A percentile compares a stretch with the other conserved stretches of the same genome.
Conservation (phyloP, 2,113 vertebrate species). For the Andinoacara biseriatus region DNA sequence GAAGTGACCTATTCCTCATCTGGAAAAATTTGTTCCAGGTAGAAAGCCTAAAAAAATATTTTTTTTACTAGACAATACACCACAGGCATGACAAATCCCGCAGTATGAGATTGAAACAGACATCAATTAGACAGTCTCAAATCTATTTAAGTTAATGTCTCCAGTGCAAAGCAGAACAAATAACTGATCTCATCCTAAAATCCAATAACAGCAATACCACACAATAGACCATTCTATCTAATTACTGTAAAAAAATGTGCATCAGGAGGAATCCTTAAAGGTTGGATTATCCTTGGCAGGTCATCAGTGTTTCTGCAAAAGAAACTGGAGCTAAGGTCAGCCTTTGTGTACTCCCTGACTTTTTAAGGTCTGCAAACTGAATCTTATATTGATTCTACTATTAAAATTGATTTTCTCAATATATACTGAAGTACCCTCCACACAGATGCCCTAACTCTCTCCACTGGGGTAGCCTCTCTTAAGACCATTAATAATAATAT, state of each 20-base stretch:
- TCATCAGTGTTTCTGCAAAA: slow-evolving; percentile 53
- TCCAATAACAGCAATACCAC: background rate
- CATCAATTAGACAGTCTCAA: slow-evolving; percentile 6
- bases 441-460: slow-evolving; percentile 35
- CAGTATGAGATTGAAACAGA: slow-evolving; percentile 13
- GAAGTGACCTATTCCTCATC: background rate
- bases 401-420: slow-evolving; percentile 76
- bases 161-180: slow-evolving; percentile 22
- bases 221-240: slow-evolving; percentile 48
- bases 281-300: slow-evolving; percentile 56
- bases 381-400: slow-evolving; percentile 65
- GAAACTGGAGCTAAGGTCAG: slow-evolving; percentile 65
- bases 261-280: slow-evolving; percentile 45
- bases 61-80: slow-evolving; percentile 1
- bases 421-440: slow-evolving; percentile 40
- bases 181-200: slow-evolving; percentile 41
- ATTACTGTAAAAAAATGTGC: slow-evolving; percentile 53
- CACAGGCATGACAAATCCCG: slow-evolving; percentile 17
- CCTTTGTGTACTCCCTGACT: slow-evolving; percentile 53
- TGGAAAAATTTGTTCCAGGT: background rate
- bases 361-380: slow-evolving; percentile 61
- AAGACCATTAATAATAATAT: slow-evolving; percentile 66
- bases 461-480: slow-evolving; percentile 10
- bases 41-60: background rate
- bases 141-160: slow-evolving; percentile 43